Base-by-base conservation (phyloP, 2,888 invertebrate species). In the Macropis europaea region DNA sequence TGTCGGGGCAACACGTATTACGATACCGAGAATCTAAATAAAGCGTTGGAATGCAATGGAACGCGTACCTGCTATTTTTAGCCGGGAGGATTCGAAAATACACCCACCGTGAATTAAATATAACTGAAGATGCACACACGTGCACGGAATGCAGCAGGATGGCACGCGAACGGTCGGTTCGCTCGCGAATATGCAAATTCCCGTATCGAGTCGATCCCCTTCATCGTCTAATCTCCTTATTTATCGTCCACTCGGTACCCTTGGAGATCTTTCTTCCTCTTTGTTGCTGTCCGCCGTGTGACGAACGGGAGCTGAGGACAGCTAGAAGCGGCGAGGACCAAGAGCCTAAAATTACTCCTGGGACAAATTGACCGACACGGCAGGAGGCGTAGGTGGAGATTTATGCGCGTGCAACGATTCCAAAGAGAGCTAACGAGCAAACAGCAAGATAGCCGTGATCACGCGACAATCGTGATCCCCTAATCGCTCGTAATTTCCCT, bases 41-140 rank as follows among this genome's bases (percentile, higher is more conserved):
- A 75, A 76, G 76, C 76, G 59, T 56, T 66, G 84, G 85, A 86
- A 86, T 86, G 82, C 82, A 75, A 82, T 54, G 72, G 60, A 78
- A 84, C 84, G 77, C 75, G 78, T 79, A 68, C 50, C 47, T 45
- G 63, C 26, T 84, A 85, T 84, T 83, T 84, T 85, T 83, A 85
- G 79, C 52, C 50, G 56, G 54, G 67, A 68, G 30, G 67, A 80
- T 78, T 81, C 77, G 77, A 80, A 83, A 82, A 86, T 85, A 84
- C 79, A 85, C 81, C 74, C 70, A 62, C 56, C 50, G 61, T 56
- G 77, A 73, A 79, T 81, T 83, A 85, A 82, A 85, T 83, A 82
- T 85, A 85, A 69, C 60, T 62, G 63, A 53, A 76, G 66, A 72
- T 79, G 74, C 76, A 77, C n/a, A n/a, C n/a, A n/a, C 66, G 66